These are phyloP conservation scores for Mythimna pallens DNA, from an alignment of 2,888 invertebrate genomes.

Conservation along the genomic window DNA sequence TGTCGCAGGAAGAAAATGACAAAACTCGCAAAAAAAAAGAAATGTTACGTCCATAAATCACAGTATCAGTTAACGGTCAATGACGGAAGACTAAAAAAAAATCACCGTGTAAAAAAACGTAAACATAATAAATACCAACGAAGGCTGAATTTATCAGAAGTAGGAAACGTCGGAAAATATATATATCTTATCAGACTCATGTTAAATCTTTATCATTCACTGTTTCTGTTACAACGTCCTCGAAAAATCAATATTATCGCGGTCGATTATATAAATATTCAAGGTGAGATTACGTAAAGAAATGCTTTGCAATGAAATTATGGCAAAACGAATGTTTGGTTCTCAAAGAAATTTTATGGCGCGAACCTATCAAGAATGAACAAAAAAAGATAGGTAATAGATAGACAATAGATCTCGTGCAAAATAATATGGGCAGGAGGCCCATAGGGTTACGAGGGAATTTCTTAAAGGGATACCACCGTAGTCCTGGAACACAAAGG, in stretches of 20 bases:
- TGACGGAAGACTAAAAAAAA: slow-evolving; percentile 29
- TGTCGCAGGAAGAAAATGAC: neutral
- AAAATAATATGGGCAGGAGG: no score
- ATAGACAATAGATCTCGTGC: no score
- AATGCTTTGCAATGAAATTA: slow-evolving; percentile 15
- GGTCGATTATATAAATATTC: slow-evolving; percentile 57
- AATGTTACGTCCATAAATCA: neutral
- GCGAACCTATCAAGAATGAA: no score
- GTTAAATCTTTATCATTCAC: slow-evolving; percentile 43
- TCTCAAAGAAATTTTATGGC: neutral
- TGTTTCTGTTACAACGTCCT: slow-evolving; percentile 58
- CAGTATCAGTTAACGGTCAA: slow-evolving; percentile 36
- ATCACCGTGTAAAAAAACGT: slow-evolving; percentile 22
- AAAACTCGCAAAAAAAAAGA: neutral
- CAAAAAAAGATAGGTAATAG: no score
- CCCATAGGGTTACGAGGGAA: no score
- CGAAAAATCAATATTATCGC: slow-evolving; percentile 54
- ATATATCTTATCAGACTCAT: slow-evolving; percentile 54
- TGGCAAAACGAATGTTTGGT: neutral
- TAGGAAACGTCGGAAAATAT: slow-evolving; percentile 59
- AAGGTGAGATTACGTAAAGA: slow-evolving; percentile 45
- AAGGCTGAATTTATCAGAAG: slow-evolving; percentile 53
- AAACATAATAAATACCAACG: slow-evolving; percentile 42
- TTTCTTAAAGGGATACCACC: no score
- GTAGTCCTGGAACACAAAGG: no score